Base-by-base conservation (phyloP, 2,113 vertebrate genomes). In the Poeciliopsis turrubarensis region DNA sequence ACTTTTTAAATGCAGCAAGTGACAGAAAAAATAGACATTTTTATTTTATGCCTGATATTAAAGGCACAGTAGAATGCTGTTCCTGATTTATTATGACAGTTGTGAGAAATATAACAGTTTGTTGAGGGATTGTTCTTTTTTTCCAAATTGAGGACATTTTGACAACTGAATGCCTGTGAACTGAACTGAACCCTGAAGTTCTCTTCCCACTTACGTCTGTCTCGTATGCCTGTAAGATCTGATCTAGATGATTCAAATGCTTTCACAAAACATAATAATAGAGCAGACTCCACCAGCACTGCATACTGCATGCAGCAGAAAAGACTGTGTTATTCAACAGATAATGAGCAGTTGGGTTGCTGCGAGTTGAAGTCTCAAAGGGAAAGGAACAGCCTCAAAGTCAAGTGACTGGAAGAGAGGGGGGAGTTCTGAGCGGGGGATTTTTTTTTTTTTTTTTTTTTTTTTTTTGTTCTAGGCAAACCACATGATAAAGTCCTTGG, bases 281-380 rank as follows among this genome's bases (percentile, higher is more conserved):
- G 70, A 65, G 70, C 37, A 1, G 6, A 57, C 10, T 68, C 72
- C 71, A 14, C 73, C 73, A 72, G 63, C 72, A 73, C 57, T 54
- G 30, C 34, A 29, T 69, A 26, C n/a, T 70, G 26, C n/a, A 11
- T 70, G 31, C 68, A 78, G 71, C 47, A 34, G n/a, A 61, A n/a
- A 76, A 4, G 34, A 75, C n/a, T n/a, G 77, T 62, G 51, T 74
- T 65, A 68, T 73, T 60, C 83, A 30, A 57, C 64, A 79, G 66
- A 86, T 87, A 89, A 87, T 81, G 77, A 88, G 80, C 70, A 54
- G 66, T 61, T 68, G 19, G 60, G 72, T 61, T 66, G 74, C 73
- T 68, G 72, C 34, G 31, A 27, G 41, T 31, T 80, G 60, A 83
- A 69, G 44, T 47, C 65, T 85, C 71, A 32, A 61, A 64, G 75